Percentiles rank a stretch among this genome's conserved stretches.
These are phyloP conservation scores for Heliconius ethilla DNA, from an alignment of 2,888 invertebrate species.

Conservation along the genomic window DNA sequence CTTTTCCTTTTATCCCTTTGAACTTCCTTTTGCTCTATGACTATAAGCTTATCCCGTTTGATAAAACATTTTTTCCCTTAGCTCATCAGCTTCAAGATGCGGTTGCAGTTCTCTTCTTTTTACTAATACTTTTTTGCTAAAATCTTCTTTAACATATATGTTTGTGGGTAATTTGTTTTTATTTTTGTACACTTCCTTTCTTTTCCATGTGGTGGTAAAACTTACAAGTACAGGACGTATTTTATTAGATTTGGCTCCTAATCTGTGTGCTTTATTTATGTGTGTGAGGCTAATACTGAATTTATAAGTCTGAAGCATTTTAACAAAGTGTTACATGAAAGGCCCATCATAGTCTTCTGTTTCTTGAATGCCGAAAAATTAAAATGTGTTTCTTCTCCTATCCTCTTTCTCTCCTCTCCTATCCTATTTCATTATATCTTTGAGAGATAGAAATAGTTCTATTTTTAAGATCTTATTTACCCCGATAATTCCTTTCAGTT, in stretches of 20 bases:
- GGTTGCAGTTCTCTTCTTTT: background rate
- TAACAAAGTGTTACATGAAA: no score
- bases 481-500: no score
- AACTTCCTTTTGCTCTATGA: background rate
- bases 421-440: no score
- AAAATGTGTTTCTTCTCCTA: no score
- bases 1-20: conserved; percentile 1
- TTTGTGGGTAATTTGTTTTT: background rate
- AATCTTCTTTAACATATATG: background rate
- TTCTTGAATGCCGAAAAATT: no score
- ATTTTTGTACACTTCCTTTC: background rate
- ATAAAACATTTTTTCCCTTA: background rate
- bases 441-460: no score
- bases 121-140: background rate
- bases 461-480: no score
- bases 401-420: no score
- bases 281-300: no score
- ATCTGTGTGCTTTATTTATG: background rate
- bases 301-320: no score
- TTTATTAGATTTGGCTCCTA: background rate
- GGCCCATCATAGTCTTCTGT: no score
- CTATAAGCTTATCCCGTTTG: background rate
- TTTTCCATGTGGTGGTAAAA: background rate
- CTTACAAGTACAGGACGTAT: background rate
- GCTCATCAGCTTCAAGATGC: background rate